These are phyloP conservation scores for Eutolmus rufibarbis DNA, from an alignment of 2,888 invertebrate species.

Conservation along the genomic window DNA sequence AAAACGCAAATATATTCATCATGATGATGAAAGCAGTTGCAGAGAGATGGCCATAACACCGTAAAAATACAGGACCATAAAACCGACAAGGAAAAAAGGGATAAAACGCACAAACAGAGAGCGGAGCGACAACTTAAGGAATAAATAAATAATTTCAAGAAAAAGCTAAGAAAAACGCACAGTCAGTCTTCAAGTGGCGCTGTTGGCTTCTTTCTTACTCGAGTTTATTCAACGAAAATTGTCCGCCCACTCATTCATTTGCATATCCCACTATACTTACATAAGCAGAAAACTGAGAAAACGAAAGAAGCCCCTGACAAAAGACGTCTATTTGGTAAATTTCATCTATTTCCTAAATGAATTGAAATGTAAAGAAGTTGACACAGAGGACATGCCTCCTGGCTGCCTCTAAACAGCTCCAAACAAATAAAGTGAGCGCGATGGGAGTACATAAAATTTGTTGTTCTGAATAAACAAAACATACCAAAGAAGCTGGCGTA, in stretches of 20 bases:
- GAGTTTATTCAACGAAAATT: not conserved
- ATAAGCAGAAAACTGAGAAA: conserved; percentile 4
- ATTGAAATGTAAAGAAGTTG: conserved; percentile 32
- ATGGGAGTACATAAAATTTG: conserved; percentile 27
- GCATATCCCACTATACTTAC: conserved; percentile 22
- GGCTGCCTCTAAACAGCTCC: not conserved
- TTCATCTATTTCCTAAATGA: conserved; percentile 28
- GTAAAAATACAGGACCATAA: not conserved
- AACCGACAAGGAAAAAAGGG: not conserved
- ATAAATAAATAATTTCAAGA: conserved; percentile 35
- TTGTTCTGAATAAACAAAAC: conserved; percentile 41
- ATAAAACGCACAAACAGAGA: conserved; percentile 18
- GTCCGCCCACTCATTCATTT: conserved; percentile 4
- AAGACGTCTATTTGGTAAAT: not conserved
- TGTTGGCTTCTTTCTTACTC: not conserved
- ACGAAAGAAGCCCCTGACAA: not conserved
- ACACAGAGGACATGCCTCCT: not conserved
- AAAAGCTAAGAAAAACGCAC: not conserved
- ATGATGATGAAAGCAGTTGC: conserved; percentile 34
- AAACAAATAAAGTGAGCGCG: conserved; percentile 17
- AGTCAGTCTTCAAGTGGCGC: not conserved
- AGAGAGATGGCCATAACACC: not conserved
- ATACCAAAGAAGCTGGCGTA: not conserved
- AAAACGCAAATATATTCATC: conserved; percentile 35
- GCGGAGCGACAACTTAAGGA: conserved; percentile 2